phyloP scores from a whole-genome alignment of 2,888 invertebrate species.

The Nezara viridula region DNA sequence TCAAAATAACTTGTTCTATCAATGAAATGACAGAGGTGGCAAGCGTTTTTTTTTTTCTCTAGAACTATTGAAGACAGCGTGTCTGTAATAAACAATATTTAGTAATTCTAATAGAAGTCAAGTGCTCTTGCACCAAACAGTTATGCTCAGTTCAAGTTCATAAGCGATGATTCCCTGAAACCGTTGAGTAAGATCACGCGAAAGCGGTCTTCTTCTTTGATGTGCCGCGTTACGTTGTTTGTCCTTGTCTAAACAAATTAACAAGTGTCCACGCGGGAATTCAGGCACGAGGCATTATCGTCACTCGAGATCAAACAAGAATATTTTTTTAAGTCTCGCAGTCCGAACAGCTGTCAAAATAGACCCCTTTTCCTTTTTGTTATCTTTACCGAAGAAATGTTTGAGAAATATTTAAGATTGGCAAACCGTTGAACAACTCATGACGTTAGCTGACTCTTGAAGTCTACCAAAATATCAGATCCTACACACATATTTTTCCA shows the following conservation, averaged over 20 bases:
- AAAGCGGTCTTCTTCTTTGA: background rate
- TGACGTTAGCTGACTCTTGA: background rate
- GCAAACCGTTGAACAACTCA: background rate
- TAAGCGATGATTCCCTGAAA: background rate
- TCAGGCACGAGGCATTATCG: background rate
- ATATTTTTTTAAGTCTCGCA: background rate
- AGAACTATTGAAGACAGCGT: too few species aligned
- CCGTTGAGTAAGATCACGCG: background rate
- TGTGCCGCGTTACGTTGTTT: background rate
- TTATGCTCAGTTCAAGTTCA: background rate
- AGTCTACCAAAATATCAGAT: background rate
- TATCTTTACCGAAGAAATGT: background rate
- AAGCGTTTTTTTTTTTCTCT: too few species aligned
- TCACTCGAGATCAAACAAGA: constrained; percentile 18
- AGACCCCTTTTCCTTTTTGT: background rate
- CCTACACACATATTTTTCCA: too few species aligned
- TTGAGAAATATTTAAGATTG: background rate
- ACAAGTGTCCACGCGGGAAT: constrained; percentile 4
- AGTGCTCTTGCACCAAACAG: background rate
- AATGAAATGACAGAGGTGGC: too few species aligned
- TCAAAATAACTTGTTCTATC: too few species aligned
- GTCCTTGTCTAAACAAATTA: constrained; percentile 46
- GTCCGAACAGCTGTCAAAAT: background rate
- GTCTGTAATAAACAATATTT: too few species aligned
- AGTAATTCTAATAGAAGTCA: background rate